These are phyloP conservation scores for Sebastes elongatus DNA, from an alignment of 2,797 vertebrate species.

Conservation along the genomic window DNA sequence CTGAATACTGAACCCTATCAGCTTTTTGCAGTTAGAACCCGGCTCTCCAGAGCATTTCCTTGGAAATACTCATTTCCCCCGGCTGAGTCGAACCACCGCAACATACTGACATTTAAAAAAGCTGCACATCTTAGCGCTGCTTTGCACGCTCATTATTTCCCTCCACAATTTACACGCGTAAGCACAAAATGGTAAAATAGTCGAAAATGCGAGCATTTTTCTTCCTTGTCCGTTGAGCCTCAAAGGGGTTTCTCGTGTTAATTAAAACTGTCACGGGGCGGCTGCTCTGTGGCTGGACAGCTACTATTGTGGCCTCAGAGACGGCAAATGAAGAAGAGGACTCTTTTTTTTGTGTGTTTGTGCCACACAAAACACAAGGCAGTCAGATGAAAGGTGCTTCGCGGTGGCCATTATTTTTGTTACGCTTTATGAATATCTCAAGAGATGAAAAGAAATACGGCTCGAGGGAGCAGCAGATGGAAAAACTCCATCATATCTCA, in stretches of 20 bases:
- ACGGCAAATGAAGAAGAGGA: slow-evolving; percentile 22
- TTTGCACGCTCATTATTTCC: slow-evolving; percentile 43
- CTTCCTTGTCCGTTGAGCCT: slow-evolving; percentile 3
- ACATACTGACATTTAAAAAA: slow-evolving; percentile 64
- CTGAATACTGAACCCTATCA: slow-evolving; percentile 53
- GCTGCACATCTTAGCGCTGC: slow-evolving; percentile 41
- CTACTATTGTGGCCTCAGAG: slow-evolving; percentile 10
- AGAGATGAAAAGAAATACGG: slow-evolving; percentile 58
- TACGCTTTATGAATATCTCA: slow-evolving; percentile 57
- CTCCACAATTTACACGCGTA: slow-evolving; percentile 26
- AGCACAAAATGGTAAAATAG: slow-evolving; percentile 46
- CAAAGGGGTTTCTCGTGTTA: slow-evolving; percentile 48
- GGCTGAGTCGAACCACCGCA: slow-evolving; percentile 13
- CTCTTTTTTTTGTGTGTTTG: neutral
- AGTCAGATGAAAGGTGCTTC: slow-evolving; percentile 39
- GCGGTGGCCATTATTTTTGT: slow-evolving; percentile 52
- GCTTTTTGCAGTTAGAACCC: slow-evolving; percentile 30
- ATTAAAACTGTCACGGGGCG: slow-evolving; percentile 43
- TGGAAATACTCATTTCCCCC: slow-evolving; percentile 23
- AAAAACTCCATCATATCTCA: slow-evolving; percentile 56
- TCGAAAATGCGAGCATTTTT: slow-evolving; percentile 38
- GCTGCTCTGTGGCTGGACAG: slow-evolving; percentile 29
- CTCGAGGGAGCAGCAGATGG: slow-evolving; percentile 54
- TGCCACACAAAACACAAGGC: neutral
- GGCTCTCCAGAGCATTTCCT: slow-evolving; percentile 18